Percentiles rank a stretch among this genome's conserved stretches.
Conservation (phyloP, 1,140 invertebrate genomes). For the Paracyclopina nana region DNA sequence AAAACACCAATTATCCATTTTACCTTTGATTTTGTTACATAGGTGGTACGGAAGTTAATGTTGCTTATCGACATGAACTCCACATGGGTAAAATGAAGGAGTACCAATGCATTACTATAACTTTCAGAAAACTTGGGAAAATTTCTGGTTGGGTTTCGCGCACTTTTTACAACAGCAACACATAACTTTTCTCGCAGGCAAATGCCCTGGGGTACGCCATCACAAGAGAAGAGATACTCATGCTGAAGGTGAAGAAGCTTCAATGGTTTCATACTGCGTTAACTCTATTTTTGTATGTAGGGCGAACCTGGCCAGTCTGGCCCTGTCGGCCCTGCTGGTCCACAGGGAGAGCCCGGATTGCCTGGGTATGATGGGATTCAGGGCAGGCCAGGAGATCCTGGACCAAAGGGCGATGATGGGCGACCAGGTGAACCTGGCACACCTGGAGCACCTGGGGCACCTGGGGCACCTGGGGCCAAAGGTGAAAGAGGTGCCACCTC, state of each 20-base stretch:
- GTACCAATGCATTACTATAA: too few relatives aligned
- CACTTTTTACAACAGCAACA: too few relatives aligned
- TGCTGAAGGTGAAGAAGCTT: neutral
- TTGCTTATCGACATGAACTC: too few relatives aligned
- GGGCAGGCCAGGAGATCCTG: slow-evolving; percentile 19
- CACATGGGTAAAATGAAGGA: too few relatives aligned
- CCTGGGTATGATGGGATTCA: slow-evolving; percentile 15
- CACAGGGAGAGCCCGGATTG: slow-evolving; percentile 2
- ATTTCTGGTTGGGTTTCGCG: neutral
- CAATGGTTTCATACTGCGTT: neutral
- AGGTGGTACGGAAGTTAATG: too few relatives aligned
- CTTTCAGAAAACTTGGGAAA: too few relatives aligned
- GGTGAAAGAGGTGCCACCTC: slow-evolving; percentile 81
- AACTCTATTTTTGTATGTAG: neutral
- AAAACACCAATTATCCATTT: neutral
- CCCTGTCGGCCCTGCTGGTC: neutral
- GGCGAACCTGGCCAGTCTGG: neutral
- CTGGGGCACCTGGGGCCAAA: slow-evolving; percentile 28
- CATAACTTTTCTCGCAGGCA: too few relatives aligned
- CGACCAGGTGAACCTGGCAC: slow-evolving; percentile 2
- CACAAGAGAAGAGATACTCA: neutral
- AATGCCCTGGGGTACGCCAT: neutral
- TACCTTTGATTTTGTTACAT: neutral
- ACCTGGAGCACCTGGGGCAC: slow-evolving; percentile 6
- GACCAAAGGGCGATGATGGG: slow-evolving; percentile 16